phyloP scores from a whole-genome alignment of 2,797 vertebrate genomes.

The Pitangus sulphuratus region DNA sequence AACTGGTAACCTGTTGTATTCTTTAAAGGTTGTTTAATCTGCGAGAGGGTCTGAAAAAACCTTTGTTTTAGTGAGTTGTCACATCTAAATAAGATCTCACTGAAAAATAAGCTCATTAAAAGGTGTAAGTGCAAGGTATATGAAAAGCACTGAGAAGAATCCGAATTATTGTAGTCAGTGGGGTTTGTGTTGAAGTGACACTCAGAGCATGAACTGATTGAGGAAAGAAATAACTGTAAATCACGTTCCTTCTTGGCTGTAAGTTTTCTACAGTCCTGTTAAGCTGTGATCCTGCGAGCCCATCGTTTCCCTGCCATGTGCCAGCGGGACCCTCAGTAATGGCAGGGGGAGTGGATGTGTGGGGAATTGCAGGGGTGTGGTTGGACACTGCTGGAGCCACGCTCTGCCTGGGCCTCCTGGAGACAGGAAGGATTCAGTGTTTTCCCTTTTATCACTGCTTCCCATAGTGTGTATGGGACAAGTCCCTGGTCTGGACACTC shows the following conservation, averaged over 20 bases:
- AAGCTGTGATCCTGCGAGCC: background rate
- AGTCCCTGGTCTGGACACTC: background rate
- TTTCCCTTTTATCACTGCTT: background rate
- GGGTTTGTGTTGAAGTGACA: background rate
- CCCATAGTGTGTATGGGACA: background rate
- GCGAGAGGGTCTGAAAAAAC: background rate
- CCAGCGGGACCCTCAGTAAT: background rate
- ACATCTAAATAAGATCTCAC: background rate
- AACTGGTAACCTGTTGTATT: background rate
- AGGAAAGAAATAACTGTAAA: background rate
- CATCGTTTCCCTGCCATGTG: too few relatives aligned
- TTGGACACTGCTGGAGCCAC: background rate
- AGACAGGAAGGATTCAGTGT: background rate
- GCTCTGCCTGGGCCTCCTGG: background rate
- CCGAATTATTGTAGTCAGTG: background rate
- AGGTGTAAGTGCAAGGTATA: background rate
- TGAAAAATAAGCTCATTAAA: background rate
- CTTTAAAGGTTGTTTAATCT: background rate
- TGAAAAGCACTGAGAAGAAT: background rate
- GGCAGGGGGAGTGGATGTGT: rapidly evolving
- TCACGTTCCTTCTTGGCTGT: rapidly evolving
- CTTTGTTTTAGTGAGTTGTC: background rate
- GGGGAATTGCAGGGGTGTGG: background rate
- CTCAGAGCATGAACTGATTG: background rate
- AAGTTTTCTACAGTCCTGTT: background rate